phyloP scores from a whole-genome alignment of 1,140 invertebrate species.

The Rhizoglyphus robini region DNA sequence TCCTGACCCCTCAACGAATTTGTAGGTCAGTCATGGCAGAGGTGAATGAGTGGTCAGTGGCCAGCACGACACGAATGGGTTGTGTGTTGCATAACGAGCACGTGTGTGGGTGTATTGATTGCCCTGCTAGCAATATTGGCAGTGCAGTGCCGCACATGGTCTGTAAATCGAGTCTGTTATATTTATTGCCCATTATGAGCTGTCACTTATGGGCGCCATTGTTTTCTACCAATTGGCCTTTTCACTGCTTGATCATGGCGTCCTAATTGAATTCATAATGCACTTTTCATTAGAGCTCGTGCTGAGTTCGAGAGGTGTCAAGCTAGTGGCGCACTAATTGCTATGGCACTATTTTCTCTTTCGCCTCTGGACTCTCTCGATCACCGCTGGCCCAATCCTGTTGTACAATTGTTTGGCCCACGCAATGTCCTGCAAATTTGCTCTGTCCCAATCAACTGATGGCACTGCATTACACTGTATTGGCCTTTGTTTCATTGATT shows the following conservation, averaged over 20 bases:
- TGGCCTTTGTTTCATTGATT: too few relatives aligned
- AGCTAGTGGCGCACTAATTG: neutral
- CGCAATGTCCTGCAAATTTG: too few relatives aligned
- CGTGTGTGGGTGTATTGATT: slow-evolving; percentile 3
- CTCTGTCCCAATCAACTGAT: too few relatives aligned
- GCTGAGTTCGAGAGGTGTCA: neutral
- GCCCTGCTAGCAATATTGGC: neutral
- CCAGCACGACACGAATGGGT: too few relatives aligned
- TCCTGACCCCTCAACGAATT: too few relatives aligned
- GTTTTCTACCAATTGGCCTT: neutral
- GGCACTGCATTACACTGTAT: too few relatives aligned
- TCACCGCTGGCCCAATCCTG: too few relatives aligned
- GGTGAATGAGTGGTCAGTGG: too few relatives aligned
- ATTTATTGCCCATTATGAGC: slow-evolving; percentile 11
- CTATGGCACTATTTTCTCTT: too few relatives aligned
- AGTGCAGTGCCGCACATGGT: neutral
- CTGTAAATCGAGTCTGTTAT: neutral
- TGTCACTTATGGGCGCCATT: slow-evolving; percentile 14
- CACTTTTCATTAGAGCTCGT: neutral
- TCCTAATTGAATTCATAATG: slow-evolving; percentile 2
- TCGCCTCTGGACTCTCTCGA: too few relatives aligned
- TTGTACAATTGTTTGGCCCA: too few relatives aligned
- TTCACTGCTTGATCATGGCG: neutral
- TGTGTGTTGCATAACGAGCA: neutral
- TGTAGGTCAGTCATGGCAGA: too few relatives aligned